Conservation (phyloP, 2,113 vertebrate species). For the Triplophysa dalaica region DNA sequence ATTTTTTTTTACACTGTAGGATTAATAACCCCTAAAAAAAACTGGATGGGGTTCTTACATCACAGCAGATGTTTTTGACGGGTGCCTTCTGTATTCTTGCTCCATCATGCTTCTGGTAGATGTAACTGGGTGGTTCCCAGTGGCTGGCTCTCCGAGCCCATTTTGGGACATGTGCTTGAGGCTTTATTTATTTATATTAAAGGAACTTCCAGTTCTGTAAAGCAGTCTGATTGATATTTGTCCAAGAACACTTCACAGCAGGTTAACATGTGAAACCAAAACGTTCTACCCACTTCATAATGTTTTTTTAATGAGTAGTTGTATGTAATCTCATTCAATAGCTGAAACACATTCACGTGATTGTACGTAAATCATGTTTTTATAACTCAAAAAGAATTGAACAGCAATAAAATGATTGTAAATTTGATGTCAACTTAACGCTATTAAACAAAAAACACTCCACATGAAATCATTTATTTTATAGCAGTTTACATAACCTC, state of each 20-base stretch:
- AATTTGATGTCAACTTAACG: background rate
- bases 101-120: conserved; percentile 4
- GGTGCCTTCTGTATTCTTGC: background rate
- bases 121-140: background rate
- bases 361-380: background rate
- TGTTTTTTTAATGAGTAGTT: background rate
- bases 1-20: background rate
- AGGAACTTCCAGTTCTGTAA: conserved; percentile 8
- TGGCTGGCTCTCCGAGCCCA: background rate
- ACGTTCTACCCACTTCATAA: background rate
- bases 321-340: background rate
- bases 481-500: background rate
- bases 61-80: conserved; percentile 6
- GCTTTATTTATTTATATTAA: conserved; percentile 12
- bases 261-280: background rate
- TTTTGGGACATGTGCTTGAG: conserved; percentile 6
- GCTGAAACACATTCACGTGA: background rate
- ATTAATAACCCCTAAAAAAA: background rate
- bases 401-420: background rate
- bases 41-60: background rate
- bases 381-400: background rate
- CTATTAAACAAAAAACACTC: background rate
- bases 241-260: background rate
- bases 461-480: background rate
- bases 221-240: conserved; percentile 2